Conservation (phyloP, 1,140 invertebrate species). For the Drosophila pandora region DNA sequence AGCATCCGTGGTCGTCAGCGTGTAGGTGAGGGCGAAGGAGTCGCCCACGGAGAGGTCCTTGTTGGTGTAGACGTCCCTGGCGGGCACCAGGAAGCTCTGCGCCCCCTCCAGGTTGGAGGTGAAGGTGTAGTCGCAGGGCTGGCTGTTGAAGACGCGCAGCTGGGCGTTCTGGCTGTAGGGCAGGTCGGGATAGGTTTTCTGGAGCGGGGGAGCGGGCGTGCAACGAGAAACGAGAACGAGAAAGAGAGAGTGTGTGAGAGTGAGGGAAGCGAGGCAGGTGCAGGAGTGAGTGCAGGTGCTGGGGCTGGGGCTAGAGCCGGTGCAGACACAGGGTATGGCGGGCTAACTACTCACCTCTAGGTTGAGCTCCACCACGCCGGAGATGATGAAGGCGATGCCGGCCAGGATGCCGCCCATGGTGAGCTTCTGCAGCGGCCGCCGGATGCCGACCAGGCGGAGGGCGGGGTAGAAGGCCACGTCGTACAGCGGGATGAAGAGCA, state of each 20-base stretch:
- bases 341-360: slow-evolving; percentile 86
- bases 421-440: slow-evolving; percentile 85
- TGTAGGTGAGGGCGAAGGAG: slow-evolving; percentile 6
- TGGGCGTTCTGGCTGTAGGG: slow-evolving; percentile 86
- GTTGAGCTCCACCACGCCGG: slow-evolving; percentile 92
- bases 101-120: slow-evolving; percentile 26
- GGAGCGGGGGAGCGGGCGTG: slow-evolving; percentile 38
- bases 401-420: slow-evolving; percentile 92
- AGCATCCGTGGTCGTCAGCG: not conserved
- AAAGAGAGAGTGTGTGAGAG: slow-evolving; percentile 5
- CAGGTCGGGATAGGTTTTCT: slow-evolving; percentile 87
- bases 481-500: slow-evolving; percentile 92
- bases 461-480: slow-evolving; percentile 89
- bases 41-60: slow-evolving; percentile 54
- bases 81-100: slow-evolving; percentile 50
- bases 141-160: slow-evolving; percentile 89
- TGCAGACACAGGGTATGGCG: not conserved
- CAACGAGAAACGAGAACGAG: slow-evolving; percentile 47
- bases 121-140: slow-evolving; percentile 83
- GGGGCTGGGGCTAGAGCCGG: not conserved
- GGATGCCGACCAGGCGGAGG: slow-evolving; percentile 84
- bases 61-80: slow-evolving; percentile 71
- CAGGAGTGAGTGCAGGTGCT: slow-evolving; percentile 15
- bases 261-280: slow-evolving; percentile 1
- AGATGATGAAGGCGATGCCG: slow-evolving; percentile 93